Percentiles rank a stretch among this genome's conserved stretches.
These are phyloP conservation scores for Tapirus indicus DNA, from an alignment of 2,797 vertebrate genomes.

Conservation along the genomic window DNA sequence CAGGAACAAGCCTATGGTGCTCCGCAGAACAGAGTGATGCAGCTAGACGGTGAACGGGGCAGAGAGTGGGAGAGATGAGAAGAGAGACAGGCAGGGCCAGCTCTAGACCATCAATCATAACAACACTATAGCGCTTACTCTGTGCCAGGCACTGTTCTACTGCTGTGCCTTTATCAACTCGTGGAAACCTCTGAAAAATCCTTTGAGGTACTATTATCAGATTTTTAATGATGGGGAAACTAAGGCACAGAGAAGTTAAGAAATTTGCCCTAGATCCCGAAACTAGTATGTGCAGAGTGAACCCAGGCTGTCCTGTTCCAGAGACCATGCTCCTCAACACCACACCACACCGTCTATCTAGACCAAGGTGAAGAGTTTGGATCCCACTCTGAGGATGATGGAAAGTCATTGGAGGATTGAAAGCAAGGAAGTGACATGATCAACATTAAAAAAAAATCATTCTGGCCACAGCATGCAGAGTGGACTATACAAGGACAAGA, in stretches of 20 bases:
- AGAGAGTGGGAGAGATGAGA: background rate
- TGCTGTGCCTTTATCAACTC: background rate
- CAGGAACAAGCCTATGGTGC: background rate
- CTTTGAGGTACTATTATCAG: background rate
- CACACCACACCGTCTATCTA: rapidly evolving
- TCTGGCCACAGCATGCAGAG: background rate
- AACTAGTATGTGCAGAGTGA: background rate
- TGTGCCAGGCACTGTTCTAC: background rate
- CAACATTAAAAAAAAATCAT: background rate
- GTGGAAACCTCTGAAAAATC: background rate
- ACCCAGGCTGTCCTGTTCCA: background rate
- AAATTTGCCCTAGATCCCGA: background rate
- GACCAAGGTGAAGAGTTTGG: background rate
- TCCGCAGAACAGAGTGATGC: background rate
- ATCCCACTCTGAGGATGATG: background rate
- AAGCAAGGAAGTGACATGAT: background rate
- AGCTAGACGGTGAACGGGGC: background rate
- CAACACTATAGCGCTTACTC: background rate
- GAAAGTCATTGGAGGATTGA: background rate
- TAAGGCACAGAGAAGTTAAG: background rate
- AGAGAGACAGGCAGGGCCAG: background rate
- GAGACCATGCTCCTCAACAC: background rate
- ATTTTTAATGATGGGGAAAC: background rate
- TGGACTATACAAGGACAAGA: background rate
- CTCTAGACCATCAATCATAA: background rate